These are phyloP conservation scores for Rotaria socialis DNA, from an alignment of 2,888 invertebrate genomes.

Conservation along the genomic window DNA sequence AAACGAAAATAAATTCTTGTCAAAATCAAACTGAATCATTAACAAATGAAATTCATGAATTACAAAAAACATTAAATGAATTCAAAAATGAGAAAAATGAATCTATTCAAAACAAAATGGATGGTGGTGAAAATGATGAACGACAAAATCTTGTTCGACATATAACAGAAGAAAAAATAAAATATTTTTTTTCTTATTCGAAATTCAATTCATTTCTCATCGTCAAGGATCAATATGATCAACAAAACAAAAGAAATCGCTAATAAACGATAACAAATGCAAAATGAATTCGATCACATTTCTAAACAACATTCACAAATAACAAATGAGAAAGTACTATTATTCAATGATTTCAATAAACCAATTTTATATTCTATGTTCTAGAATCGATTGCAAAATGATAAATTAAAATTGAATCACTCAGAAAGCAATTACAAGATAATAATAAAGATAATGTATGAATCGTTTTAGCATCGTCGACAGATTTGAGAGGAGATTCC, in stretches of 20 bases:
- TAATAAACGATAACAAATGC: neutral
- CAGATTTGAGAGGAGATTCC: too few species aligned
- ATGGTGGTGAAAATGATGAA: neutral
- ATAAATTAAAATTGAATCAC: neutral
- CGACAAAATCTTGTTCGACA: neutral
- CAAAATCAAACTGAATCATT: neutral
- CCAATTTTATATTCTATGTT: neutral
- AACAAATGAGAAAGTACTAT: neutral
- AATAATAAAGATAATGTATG: neutral
- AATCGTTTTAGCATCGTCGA: too few species aligned
- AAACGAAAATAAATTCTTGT: neutral
- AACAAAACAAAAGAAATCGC: neutral
- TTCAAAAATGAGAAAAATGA: neutral
- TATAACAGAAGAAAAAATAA: neutral
- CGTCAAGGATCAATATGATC: neutral
- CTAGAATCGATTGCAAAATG: neutral
- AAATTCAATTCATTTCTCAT: neutral
- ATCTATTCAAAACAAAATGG: neutral
- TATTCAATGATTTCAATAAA: too few species aligned
- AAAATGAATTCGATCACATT: neutral
- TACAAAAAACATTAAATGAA: neutral
- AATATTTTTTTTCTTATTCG: neutral
- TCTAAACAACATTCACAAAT: neutral
- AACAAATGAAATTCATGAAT: neutral
- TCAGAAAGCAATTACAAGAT: neutral